phyloP scores from a whole-genome alignment of 2,113 vertebrate species.

The Ochotona curzoniae region DNA sequence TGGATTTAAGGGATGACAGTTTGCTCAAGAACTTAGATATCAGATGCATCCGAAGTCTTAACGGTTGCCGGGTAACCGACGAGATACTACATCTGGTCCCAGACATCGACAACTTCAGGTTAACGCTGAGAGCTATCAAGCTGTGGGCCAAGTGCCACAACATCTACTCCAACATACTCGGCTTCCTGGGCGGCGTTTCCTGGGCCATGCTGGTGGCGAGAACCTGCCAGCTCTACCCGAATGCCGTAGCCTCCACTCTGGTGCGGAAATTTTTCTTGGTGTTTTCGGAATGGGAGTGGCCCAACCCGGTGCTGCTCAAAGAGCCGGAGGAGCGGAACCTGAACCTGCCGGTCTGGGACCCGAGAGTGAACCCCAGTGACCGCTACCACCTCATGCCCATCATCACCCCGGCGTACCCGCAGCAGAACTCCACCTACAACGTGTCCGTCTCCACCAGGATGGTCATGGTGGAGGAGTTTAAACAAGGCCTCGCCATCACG shows the following conservation, averaged over 20 bases:
- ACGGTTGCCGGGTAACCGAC: conserved; percentile 94
- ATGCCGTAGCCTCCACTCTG: conserved; percentile 92
- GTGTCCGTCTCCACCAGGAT: conserved; percentile 93
- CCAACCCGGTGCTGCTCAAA: conserved; percentile 92
- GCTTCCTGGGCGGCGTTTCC: conserved; percentile 94
- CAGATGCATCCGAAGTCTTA: conserved; percentile 93
- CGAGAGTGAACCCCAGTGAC: conserved; percentile 92
- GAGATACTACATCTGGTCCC: conserved; percentile 94
- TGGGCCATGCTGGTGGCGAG: conserved; percentile 95
- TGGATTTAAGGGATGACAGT: conserved; percentile 92
- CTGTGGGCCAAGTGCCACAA: conserved; percentile 95
- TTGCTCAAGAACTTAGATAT: conserved; percentile 92
- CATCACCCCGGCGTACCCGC: conserved; percentile 95
- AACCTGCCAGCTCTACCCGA: conserved; percentile 95
- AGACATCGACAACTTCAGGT: conserved; percentile 93
- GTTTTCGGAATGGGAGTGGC: conserved; percentile 93
- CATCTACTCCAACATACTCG: conserved; percentile 95
- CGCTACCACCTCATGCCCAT: conserved; percentile 96
- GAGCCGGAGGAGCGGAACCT: conserved; percentile 92
- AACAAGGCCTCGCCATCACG: conserved; percentile 92
- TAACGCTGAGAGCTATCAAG: conserved; percentile 94
- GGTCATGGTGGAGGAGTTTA: conserved; percentile 94
- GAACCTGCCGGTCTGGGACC: conserved; percentile 94
- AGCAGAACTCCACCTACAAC: conserved; percentile 96
- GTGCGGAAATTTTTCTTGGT: conserved; percentile 95